These are phyloP conservation scores for Remorina albescens DNA, from an alignment of 2,797 vertebrate species.

Conservation along the genomic window DNA sequence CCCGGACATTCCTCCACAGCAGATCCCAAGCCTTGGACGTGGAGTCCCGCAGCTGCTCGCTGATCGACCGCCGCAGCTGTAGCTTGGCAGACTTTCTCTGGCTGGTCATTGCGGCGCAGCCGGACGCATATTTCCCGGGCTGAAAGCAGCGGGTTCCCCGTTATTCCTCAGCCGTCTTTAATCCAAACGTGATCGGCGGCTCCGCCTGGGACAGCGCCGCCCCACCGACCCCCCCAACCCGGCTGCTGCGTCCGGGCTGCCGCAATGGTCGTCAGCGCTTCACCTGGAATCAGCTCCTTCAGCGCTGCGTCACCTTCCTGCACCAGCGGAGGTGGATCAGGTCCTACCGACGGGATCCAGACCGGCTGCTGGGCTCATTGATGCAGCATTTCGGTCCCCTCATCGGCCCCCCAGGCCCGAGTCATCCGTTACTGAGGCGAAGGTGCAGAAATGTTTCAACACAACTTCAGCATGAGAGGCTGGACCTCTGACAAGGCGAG, in stretches of 20 bases:
- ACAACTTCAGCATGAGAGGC: conserved; percentile 61
- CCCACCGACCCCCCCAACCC: too few relatives aligned
- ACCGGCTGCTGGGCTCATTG: background rate
- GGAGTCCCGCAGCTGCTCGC: conserved; percentile 87
- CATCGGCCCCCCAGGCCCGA: background rate
- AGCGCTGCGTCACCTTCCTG: conserved; percentile 83
- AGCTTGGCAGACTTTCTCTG: conserved; percentile 80
- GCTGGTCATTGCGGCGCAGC: conserved; percentile 77
- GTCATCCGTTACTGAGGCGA: conserved; percentile 10
- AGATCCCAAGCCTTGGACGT: conserved; percentile 92
- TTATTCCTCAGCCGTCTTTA: conserved; percentile 45
- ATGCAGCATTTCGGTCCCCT: conserved; percentile 11
- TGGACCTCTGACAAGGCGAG: conserved; percentile 64
- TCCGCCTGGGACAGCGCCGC: conserved; percentile 28
- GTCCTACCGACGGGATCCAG: conserved; percentile 8
- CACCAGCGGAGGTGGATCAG: conserved; percentile 61
- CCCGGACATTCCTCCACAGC: conserved; percentile 92
- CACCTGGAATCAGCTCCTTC: conserved; percentile 62
- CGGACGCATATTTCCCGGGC: conserved; percentile 55
- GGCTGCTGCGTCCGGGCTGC: conserved; percentile 62
- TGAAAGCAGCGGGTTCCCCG: conserved; percentile 21
- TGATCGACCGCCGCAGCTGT: conserved; percentile 87
- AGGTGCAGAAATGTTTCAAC: conserved; percentile 45
- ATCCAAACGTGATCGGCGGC: conserved; percentile 33
- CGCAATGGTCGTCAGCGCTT: conserved; percentile 79